Evolutionary conservation across 23 tunicate species (phyloP), one percentile per base, ranked within the genome.

Genomic region (Corella eumyota): DNA sequence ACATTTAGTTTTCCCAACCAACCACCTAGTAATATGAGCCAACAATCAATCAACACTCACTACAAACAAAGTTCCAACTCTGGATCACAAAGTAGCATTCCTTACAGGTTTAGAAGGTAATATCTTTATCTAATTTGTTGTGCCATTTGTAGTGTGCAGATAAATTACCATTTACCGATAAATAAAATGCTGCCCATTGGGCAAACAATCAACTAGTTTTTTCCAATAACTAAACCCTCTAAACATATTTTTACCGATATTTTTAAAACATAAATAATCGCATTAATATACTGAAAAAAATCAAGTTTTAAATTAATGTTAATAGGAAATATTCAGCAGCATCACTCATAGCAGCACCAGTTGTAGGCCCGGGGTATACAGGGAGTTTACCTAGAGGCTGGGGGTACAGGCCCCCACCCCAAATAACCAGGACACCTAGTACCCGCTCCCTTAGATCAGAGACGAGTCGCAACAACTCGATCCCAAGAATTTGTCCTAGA

Each of bases 1-100:
- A n/a, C n/a, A n/a, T n/a, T n/a, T n/a, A n/a, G n/a, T n/a, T n/a
- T n/a, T n/a, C n/a, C n/a, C 5, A 51, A 51, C 6, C 57, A 9
- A 11, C 48, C 48, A 44, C 24, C 61, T 13, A 78, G 80, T 55
- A 50, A 65, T 28, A 22, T 50, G 23, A 74, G 85, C 55, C 70
- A 69, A 21, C 62, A 78, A 25, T 78, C 85, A 26, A 25, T 57
- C 36, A 48, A 69, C 65, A 69, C 85, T 29, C 66, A 67, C 34
- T 74, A 62, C 45, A 60, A 76, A 45, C 65, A 60, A 13, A 75
- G 76, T 35, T 69, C 76, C 30, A 76, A 63, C 23, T 78, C 85
- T 1, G 62, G 57, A 25, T 78, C 85, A 0, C 48, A 51, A 3
- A 68, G 56, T 30, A 75, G 85, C 36, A 72, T 62, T 17, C 51